Evolutionary conservation across 2,113 vertebrate genomes (phyloP).

Genomic region (Ochotona princeps): DNA sequence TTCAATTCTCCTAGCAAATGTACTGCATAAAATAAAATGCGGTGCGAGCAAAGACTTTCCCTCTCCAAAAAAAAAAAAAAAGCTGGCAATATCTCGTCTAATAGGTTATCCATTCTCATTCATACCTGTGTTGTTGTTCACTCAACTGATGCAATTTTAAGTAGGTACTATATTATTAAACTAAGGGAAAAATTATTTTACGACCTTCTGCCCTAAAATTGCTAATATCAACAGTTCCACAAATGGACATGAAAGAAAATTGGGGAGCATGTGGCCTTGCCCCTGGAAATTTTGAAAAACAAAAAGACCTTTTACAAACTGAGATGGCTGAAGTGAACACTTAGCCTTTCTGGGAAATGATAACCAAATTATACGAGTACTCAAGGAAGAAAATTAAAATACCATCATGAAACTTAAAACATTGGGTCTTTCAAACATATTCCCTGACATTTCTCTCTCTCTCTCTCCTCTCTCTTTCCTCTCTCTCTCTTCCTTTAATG

Average conservation of each 20-base stretch:
- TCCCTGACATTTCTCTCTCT: constrained; percentile 28
- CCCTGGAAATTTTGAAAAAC: constrained; percentile 36
- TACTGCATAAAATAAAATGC: constrained; percentile 74
- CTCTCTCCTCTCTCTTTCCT: background rate
- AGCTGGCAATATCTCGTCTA: constrained; percentile 64
- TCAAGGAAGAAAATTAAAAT: constrained; percentile 36
- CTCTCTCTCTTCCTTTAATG: background rate
- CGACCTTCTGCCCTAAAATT: constrained; percentile 39
- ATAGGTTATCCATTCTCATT: constrained; percentile 71
- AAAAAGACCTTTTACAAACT: constrained; percentile 16
- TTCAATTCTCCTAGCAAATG: constrained; percentile 80
- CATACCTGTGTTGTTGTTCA: constrained; percentile 64
- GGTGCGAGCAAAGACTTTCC: constrained; percentile 45
- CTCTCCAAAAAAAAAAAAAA: constrained; percentile 14
- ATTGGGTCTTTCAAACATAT: background rate
- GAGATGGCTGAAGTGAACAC: background rate
- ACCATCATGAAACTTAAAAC: constrained; percentile 3
- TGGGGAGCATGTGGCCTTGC: background rate
- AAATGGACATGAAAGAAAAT: constrained; percentile 57
- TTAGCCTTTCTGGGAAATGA: background rate
- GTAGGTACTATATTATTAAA: constrained; percentile 59
- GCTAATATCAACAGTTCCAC: constrained; percentile 50
- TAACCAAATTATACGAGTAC: background rate
- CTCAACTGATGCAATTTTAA: constrained; percentile 50
- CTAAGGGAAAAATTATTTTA: constrained; percentile 59